Evolutionary conservation across 2,113 vertebrate genomes (phyloP).

Genomic region (Chunga burmeisteri): DNA sequence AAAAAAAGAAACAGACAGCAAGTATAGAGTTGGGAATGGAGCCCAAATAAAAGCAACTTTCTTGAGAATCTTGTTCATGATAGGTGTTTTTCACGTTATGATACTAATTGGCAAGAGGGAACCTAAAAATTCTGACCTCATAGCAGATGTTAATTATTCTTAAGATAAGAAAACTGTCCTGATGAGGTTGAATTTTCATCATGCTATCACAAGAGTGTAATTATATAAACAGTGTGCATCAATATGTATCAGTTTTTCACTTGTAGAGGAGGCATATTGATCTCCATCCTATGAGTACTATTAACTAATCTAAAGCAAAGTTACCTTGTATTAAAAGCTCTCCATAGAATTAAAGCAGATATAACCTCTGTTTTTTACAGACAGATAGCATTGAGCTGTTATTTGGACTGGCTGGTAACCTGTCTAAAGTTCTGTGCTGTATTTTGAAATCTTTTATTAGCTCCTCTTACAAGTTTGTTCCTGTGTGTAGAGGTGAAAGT

Average conservation of each 20-base stretch:
- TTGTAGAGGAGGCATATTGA: not conserved
- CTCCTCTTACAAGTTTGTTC: not conserved
- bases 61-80: not conserved
- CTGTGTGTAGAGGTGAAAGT: not conserved
- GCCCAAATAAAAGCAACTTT: constrained; percentile 8
- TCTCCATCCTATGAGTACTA: not conserved
- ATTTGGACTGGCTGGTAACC: not conserved
- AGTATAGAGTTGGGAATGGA: not conserved
- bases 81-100: not conserved
- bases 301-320: not conserved
- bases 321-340: not conserved
- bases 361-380: not conserved
- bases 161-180: not conserved
- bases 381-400: not conserved
- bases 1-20: not conserved
- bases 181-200: not conserved
- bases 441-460: not conserved
- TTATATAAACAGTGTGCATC: not conserved
- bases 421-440: not conserved
- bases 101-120: not conserved
- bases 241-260: not conserved
- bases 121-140: not conserved
- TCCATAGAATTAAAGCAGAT: not conserved
- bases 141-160: not conserved
- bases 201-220: not conserved